Conservation (phyloP, 2,888 invertebrate species). For the Hipparchia semele region DNA sequence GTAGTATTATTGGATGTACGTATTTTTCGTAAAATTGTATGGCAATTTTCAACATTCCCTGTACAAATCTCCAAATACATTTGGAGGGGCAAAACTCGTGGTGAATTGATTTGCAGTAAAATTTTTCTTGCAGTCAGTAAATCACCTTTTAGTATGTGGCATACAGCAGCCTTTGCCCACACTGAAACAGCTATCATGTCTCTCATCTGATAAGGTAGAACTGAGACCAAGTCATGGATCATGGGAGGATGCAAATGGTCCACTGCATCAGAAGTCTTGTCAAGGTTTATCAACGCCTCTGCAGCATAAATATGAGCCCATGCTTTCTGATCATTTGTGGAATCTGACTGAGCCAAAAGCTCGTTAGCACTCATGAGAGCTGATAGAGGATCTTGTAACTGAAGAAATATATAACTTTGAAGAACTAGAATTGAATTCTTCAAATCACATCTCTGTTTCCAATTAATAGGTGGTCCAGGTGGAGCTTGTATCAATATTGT, state of each 20-base stretch:
- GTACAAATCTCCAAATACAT: constrained; percentile 83
- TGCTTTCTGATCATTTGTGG: constrained; percentile 83
- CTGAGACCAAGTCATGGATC: constrained; percentile 80
- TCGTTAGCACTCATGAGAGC: constrained; percentile 91
- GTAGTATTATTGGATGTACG: constrained; percentile 59
- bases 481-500: constrained; percentile 73
- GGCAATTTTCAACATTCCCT: constrained; percentile 79
- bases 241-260: constrained; percentile 91
- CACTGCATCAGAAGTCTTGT: constrained; percentile 92
- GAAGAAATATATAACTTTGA: constrained; percentile 92
- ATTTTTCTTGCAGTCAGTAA: constrained; percentile 75
- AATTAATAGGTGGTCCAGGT: constrained; percentile 85
- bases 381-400: constrained; percentile 91
- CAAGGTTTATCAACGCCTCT: constrained; percentile 92
- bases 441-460: constrained; percentile 83
- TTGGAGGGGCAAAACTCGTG: constrained; percentile 75
- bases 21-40: constrained; percentile 72
- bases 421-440: constrained; percentile 88
- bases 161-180: constrained; percentile 80
- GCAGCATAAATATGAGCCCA: constrained; percentile 95
- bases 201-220: constrained; percentile 70
- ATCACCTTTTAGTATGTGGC: constrained; percentile 75
- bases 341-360: constrained; percentile 87
- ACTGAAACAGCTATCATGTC: constrained; percentile 78
- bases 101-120: constrained; percentile 75